Conservation (phyloP, 2,888 invertebrate genomes). For the Coremacera marginata region DNA sequence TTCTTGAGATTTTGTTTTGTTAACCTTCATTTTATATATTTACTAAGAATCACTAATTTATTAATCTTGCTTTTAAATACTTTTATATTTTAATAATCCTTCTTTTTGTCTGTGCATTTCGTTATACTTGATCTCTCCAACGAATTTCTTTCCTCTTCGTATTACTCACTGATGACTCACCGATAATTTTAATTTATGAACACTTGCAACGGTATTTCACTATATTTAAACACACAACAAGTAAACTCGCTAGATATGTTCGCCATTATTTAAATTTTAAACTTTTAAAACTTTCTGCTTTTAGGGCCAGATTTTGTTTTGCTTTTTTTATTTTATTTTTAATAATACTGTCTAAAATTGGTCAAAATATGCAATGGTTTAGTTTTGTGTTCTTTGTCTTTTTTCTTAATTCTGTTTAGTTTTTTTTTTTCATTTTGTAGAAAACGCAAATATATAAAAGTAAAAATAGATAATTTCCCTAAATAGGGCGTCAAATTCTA, state of each 20-base stretch:
- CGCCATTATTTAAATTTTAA: slow-evolving; percentile 11
- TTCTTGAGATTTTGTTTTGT: neutral
- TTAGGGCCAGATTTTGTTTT: neutral
- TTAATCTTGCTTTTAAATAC: no score
- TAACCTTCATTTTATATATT: slow-evolving; percentile 1
- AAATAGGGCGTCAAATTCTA: neutral
- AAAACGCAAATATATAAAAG: slow-evolving; percentile 28
- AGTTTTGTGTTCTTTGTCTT: slow-evolving; percentile 34
- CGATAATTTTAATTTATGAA: neutral
- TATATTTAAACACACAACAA: slow-evolving; percentile 37
- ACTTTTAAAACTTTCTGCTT: neutral
- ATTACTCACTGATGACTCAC: no score
- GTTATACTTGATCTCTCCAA: no score
- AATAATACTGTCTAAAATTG: slow-evolving; percentile 43
- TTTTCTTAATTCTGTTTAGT: slow-evolving; percentile 23
- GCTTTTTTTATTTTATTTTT: neutral
- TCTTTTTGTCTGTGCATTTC: no score
- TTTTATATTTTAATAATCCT: no score
- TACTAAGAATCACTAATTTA: no score
- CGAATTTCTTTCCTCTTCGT: neutral
- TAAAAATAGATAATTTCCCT: slow-evolving; percentile 31
- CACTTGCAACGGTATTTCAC: neutral
- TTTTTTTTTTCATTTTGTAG: slow-evolving; percentile 1
- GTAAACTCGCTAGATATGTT: slow-evolving; percentile 43
- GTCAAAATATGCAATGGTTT: slow-evolving; percentile 43